Evolutionary conservation across 2,113 vertebrate species (phyloP).

Genomic region (cat (Felis catus)): DNA sequence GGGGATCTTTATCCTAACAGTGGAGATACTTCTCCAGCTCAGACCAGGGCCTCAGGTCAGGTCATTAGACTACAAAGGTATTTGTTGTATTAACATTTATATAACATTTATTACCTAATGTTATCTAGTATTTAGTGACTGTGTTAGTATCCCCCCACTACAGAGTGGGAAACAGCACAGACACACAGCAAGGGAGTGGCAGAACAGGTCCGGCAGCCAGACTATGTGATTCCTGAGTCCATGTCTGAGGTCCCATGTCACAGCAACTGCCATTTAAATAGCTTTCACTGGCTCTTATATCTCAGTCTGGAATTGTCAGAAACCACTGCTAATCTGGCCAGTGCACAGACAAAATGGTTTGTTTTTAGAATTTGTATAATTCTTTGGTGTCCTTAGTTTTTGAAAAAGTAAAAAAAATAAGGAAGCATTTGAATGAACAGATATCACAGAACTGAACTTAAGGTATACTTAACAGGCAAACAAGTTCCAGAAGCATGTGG

Average conservation of each 20-base stretch:
- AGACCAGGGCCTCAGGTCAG: neutral
- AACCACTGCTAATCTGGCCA: neutral
- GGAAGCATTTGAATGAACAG: neutral
- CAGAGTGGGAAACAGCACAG: neutral
- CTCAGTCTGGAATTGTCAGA: neutral
- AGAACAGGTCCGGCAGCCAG: neutral
- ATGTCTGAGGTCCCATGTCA: accelerated
- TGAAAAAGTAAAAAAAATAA: neutral
- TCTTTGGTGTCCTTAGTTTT: neutral
- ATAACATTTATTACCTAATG: neutral
- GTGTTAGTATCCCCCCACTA: too few species aligned
- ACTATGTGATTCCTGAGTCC: accelerated
- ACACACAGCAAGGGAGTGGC: neutral
- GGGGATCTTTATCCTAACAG: neutral
- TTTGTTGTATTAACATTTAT: neutral
- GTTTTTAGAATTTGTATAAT: neutral
- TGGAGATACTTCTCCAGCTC: neutral
- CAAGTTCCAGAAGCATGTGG: accelerated
- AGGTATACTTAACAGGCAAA: neutral
- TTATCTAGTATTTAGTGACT: neutral
- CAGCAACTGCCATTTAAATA: neutral
- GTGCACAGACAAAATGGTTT: neutral
- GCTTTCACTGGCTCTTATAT: neutral
- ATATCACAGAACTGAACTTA: neutral
- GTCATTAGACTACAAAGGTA: neutral